Evolutionary conservation across 2,888 invertebrate species (phyloP).

Genomic region (Sminthurides aquaticus): DNA sequence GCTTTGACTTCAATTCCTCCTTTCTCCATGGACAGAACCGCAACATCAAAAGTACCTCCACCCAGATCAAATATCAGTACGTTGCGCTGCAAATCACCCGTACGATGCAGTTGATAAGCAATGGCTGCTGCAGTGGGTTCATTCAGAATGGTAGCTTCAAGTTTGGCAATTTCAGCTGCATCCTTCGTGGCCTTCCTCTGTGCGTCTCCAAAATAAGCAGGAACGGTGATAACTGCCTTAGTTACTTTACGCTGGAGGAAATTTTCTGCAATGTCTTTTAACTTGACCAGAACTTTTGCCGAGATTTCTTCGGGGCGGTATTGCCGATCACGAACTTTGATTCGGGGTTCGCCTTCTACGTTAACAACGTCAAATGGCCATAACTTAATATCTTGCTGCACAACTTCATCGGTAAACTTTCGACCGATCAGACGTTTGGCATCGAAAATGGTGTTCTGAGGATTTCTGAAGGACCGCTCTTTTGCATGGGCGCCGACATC

Average conservation of each 20-base stretch:
- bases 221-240: slow-evolving; percentile 71
- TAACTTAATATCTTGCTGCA: slow-evolving; percentile 70
- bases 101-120: slow-evolving; percentile 20
- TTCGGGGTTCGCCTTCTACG: slow-evolving; percentile 53
- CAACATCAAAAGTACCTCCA: slow-evolving; percentile 36
- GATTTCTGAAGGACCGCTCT: slow-evolving; percentile 52
- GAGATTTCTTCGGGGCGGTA: slow-evolving; percentile 58
- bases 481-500: slow-evolving; percentile 26
- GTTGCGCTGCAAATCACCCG: slow-evolving; percentile 8
- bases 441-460: slow-evolving; percentile 69
- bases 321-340: slow-evolving; percentile 47
- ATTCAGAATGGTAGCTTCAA: slow-evolving; percentile 83
- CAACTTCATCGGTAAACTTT: slow-evolving; percentile 66
- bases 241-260: slow-evolving; percentile 71
- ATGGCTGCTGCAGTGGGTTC: slow-evolving; percentile 82
- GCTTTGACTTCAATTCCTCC: slow-evolving; percentile 17
- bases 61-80: slow-evolving; percentile 29
- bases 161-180: slow-evolving; percentile 69
- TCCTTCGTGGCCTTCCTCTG: slow-evolving; percentile 68
- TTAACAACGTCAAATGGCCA: slow-evolving; percentile 75
- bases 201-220: slow-evolving; percentile 65
- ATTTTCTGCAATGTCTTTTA: slow-evolving; percentile 86
- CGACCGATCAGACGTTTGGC: slow-evolving; percentile 78
- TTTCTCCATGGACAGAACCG: slow-evolving; percentile 18
- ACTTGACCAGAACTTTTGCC: slow-evolving; percentile 67